Conservation (phyloP, 2,888 invertebrate species). For the Acleris literana region DNA sequence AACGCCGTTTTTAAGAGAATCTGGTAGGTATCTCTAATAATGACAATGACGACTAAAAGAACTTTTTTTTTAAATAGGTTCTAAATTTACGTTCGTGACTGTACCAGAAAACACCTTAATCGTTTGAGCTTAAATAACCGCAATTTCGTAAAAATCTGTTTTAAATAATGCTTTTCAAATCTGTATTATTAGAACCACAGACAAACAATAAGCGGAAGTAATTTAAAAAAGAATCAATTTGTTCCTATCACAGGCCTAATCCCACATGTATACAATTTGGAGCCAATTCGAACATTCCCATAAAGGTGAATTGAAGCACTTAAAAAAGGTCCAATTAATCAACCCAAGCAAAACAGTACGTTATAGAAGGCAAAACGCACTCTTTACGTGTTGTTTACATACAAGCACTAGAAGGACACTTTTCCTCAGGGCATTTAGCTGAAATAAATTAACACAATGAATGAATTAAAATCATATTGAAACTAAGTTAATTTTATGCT, state of each 20-base stretch:
- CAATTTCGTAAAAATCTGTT: no score
- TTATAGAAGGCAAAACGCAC: neutral
- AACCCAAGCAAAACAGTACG: conserved; percentile 10
- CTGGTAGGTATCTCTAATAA: no score
- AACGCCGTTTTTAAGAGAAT: no score
- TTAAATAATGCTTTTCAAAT: neutral
- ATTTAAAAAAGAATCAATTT: conserved; percentile 16
- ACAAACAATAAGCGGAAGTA: conserved; percentile 6
- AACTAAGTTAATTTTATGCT: no score
- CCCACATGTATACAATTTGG: conserved; percentile 19
- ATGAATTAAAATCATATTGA: no score
- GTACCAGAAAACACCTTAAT: no score
- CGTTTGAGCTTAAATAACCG: no score
- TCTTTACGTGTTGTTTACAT: conserved; percentile 11
- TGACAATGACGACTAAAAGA: no score
- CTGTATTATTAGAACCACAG: neutral
- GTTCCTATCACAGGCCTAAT: conserved; percentile 15
- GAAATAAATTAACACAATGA: no score
- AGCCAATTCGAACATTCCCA: conserved; percentile 2
- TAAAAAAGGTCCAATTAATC: conserved; percentile 17
- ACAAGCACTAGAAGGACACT: neutral
- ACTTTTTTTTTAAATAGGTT: no score
- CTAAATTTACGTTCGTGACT: no score
- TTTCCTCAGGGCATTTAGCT: no score
- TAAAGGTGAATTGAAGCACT: neutral